Conservation (phyloP, 2,113 vertebrate species). For the Eptesicus fuscus region DNA sequence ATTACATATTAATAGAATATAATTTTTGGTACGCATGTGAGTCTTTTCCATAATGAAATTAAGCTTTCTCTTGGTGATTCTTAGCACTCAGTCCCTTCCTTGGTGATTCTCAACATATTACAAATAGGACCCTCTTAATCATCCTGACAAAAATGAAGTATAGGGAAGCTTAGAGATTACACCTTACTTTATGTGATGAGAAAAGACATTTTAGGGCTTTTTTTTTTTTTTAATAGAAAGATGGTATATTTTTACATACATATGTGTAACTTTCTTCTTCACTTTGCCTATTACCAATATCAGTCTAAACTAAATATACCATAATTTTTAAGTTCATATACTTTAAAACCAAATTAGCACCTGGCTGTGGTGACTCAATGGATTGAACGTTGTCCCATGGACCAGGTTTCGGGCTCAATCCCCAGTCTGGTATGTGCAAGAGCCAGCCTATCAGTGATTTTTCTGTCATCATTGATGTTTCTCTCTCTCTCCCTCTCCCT, state of each 20-base stretch:
- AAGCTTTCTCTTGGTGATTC: neutral
- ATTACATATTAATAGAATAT: constrained; percentile 8
- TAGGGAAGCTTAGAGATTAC: neutral
- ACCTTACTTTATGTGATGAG: neutral
- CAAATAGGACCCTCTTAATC: neutral
- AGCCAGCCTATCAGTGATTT: too few species aligned
- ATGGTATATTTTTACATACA: neutral
- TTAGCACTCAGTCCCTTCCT: neutral
- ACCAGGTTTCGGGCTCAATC: too few species aligned
- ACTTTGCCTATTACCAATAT: neutral
- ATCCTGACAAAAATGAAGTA: neutral
- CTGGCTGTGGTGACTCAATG: neutral
- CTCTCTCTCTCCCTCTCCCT: too few species aligned
- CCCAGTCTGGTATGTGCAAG: too few species aligned
- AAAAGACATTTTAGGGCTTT: neutral
- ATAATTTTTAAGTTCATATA: neutral
- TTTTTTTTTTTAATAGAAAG: neutral
- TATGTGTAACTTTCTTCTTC: neutral
- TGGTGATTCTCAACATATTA: neutral
- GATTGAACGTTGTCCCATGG: too few species aligned
- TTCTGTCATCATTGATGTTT: too few species aligned
- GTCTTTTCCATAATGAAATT: neutral
- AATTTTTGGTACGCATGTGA: neutral
- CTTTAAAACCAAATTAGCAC: neutral
- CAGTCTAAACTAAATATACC: neutral